Evolutionary conservation across 2,797 vertebrate genomes (phyloP), one percentile per base, ranked within the genome.

Genomic region (Poecilia velifera): DNA sequence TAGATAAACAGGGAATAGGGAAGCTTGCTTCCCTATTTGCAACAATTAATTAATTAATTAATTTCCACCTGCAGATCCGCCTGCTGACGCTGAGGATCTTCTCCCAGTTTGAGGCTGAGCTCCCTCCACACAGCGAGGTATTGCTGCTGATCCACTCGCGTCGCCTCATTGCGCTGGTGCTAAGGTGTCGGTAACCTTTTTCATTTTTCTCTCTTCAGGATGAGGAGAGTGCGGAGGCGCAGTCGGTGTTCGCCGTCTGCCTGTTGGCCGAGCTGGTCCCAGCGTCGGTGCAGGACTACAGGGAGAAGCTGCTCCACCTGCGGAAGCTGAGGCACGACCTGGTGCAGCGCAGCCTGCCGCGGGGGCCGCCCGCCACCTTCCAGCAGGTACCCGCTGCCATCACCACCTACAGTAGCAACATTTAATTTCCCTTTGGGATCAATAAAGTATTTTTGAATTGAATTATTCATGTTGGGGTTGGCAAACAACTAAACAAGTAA

Each of bases 271-370:
- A 99, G 88, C 96, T 97, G 55, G 96, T 99, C 39, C 97, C 98
- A 0, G 98, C 98, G 4, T 97, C 97, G 0, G 96, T 99, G 75
- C 97, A 96, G 79, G 97, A 99, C 91, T 99, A 98, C 92, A 96
- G 98, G 84, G 98, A 99, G 47, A 99, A 99, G 87, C 95, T 99
- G 49, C 96, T 99, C 5, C 97, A 99, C 85, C 89, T 99, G 74
- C 94, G 97, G 18, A 99, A 98, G 89, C 95, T 99, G 39, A 96
- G 98, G 6, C 96, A 96, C n/a, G 98, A 99, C 84, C 92, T 97
- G 86, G 97, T 97, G 70, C 96, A 94, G 83, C 84, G 92, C 41
- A 76, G 93, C 41, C 84, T 96, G 79, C 96, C 96, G 0, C 89
- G 59, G 28, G 97, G 96, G 18, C 93, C 93, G 0, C 47, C 79